These are phyloP conservation scores for Athene noctua DNA, from an alignment of 2,113 vertebrate genomes.

Conservation along the genomic window DNA sequence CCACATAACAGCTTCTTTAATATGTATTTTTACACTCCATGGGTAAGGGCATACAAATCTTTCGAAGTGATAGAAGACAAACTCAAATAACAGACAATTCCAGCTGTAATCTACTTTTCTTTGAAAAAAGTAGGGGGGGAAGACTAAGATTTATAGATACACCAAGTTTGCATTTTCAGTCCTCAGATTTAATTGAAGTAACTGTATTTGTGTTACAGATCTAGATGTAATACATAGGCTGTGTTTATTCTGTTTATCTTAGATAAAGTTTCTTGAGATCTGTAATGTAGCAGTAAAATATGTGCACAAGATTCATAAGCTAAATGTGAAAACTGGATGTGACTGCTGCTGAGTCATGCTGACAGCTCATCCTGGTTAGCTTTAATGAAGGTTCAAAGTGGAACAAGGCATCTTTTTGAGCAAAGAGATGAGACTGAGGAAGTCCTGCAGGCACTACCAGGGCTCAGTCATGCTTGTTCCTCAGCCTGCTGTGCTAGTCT, in stretches of 20 bases:
- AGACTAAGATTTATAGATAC: neutral
- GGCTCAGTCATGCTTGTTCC: neutral
- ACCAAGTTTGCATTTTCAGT: neutral
- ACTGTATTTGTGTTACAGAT: neutral
- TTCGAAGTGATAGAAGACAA: neutral
- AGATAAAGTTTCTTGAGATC: neutral
- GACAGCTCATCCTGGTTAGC: neutral
- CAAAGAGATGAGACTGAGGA: accelerated
- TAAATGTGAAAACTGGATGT: neutral
- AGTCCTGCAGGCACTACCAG: neutral
- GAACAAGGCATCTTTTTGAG: neutral
- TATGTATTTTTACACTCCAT: neutral
- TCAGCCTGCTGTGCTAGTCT: neutral
- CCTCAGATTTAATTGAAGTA: neutral
- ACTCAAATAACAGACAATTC: neutral
- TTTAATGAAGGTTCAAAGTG: neutral
- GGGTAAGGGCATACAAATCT: neutral
- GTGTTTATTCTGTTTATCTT: neutral
- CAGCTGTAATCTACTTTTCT: neutral
- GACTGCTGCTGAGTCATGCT: neutral
- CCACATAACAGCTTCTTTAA: neutral
- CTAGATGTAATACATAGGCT: neutral
- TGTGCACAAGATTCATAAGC: neutral
- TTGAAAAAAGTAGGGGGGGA: neutral
- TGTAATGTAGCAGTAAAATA: neutral